Evolutionary conservation across 2,888 invertebrate genomes (phyloP).

Genomic region (Noctua fimbriata): DNA sequence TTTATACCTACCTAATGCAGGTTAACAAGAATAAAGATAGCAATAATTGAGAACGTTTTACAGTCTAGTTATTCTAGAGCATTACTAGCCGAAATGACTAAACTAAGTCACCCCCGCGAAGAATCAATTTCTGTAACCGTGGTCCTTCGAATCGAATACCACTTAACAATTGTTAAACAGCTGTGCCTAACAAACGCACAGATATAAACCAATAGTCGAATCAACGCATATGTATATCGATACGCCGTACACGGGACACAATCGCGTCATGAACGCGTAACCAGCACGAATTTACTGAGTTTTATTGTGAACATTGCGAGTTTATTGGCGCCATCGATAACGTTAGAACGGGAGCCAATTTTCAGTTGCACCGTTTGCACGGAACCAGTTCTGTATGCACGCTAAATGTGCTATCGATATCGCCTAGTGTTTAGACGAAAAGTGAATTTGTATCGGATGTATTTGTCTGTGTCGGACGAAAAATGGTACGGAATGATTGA

Average conservation of each 20-base stretch:
- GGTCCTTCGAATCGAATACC: neutral
- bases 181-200: neutral
- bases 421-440: constrained; percentile 61
- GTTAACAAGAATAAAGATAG: neutral
- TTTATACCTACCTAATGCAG: neutral
- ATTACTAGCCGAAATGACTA: neutral
- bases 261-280: constrained; percentile 50
- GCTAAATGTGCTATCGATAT: constrained; percentile 60
- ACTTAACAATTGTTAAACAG: neutral
- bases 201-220: constrained; percentile 31
- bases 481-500: constrained; percentile 39
- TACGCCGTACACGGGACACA: constrained; percentile 3
- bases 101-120: neutral
- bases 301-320: constrained; percentile 64
- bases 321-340: constrained; percentile 69
- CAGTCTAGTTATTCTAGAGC: neutral
- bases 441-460: constrained; percentile 63
- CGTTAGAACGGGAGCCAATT: constrained; percentile 62
- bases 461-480: constrained; percentile 54
- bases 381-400: constrained; percentile 51
- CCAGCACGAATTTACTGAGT: constrained; percentile 53
- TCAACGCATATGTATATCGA: constrained; percentile 30
- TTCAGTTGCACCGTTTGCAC: constrained; percentile 65
- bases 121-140: neutral
- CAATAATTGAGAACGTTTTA: neutral